Evolutionary conservation across 2,113 vertebrate genomes (phyloP).

Genomic region (Clupea harengus): DNA sequence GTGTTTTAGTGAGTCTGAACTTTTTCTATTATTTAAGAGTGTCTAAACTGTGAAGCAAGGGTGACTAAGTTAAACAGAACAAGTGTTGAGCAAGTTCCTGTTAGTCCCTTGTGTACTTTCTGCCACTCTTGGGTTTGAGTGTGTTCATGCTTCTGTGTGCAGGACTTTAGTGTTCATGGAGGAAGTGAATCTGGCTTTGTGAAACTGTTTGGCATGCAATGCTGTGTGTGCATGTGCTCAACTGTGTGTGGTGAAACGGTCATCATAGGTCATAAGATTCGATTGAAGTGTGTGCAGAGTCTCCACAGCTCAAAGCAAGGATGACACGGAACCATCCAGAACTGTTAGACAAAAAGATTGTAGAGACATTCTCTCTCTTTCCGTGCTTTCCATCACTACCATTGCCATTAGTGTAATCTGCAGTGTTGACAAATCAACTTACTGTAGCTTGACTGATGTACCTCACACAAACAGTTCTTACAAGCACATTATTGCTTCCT

Average conservation of each 20-base stretch:
- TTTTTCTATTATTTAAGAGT: too few species aligned
- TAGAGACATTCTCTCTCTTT: neutral
- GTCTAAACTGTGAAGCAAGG: neutral
- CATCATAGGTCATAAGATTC: neutral
- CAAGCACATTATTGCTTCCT: too few species aligned
- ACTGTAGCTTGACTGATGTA: too few species aligned
- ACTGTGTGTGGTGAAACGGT: neutral
- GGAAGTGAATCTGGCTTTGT: slow-evolving; percentile 7
- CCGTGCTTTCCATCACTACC: neutral
- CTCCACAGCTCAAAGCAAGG: neutral
- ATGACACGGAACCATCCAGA: neutral
- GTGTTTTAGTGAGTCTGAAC: neutral
- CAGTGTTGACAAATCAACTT: too few species aligned
- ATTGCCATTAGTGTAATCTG: neutral
- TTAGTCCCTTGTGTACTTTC: neutral
- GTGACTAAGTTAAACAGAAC: neutral
- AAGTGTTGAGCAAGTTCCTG: neutral
- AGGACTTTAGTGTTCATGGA: neutral
- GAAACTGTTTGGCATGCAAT: neutral
- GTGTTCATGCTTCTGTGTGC: neutral
- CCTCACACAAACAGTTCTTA: neutral
- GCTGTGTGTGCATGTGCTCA: neutral
- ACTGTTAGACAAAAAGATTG: neutral
- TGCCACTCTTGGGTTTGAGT: neutral
- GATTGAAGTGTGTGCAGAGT: neutral